A percentile compares a stretch with the other conserved stretches of the same genome.
These are phyloP conservation scores for Muscicapa striata DNA, from an alignment of 2,797 vertebrate genomes.

Conservation along the genomic window DNA sequence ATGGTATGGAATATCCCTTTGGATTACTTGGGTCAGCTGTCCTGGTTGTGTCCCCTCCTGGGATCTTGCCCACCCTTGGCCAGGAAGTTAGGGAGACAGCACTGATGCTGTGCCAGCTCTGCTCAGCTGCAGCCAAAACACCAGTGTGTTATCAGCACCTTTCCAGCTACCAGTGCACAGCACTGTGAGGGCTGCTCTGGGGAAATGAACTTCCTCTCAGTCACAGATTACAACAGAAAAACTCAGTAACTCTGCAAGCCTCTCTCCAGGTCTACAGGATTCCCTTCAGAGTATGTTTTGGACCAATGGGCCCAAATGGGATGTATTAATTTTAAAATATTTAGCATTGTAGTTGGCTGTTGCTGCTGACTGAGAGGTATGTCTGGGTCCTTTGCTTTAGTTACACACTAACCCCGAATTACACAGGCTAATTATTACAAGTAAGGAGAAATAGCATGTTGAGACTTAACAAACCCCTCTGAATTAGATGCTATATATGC, in stretches of 20 bases:
- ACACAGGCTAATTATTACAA: accelerated
- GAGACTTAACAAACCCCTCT: background rate
- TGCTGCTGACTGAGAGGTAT: background rate
- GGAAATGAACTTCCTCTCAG: background rate
- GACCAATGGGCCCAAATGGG: background rate
- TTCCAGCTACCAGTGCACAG: background rate
- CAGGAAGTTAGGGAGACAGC: background rate
- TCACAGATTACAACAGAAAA: background rate
- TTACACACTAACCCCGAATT: background rate
- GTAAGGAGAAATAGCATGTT: background rate
- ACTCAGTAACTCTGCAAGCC: background rate
- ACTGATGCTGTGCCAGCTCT: background rate
- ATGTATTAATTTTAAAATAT: background rate
- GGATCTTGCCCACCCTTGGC: background rate
- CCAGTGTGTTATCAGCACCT: background rate
- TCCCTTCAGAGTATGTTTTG: background rate
- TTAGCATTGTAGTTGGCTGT: background rate
- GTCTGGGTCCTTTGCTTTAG: background rate
- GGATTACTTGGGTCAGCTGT: background rate
- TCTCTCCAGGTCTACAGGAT: background rate
- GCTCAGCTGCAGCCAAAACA: background rate
- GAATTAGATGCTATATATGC: background rate
- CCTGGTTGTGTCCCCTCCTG: background rate
- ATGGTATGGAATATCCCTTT: background rate
- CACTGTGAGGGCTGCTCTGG: background rate